These are phyloP conservation scores for Drosophila nigrodunni DNA, from an alignment of 1,140 invertebrate species.

Conservation along the genomic window DNA sequence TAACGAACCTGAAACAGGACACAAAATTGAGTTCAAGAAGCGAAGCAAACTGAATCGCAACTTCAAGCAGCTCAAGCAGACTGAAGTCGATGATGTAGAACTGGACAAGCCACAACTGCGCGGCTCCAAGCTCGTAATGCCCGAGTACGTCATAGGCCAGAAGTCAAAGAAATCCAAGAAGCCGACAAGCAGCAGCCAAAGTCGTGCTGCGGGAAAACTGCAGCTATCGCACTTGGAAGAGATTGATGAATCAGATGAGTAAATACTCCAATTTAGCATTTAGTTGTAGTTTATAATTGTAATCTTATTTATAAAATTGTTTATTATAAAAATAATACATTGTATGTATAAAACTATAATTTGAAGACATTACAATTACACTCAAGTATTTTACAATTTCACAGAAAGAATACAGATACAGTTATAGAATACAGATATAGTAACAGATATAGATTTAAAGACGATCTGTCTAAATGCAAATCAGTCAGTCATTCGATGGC, in stretches of 20 bases:
- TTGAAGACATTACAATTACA: constrained; percentile 15
- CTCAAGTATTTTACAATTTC: constrained; percentile 23
- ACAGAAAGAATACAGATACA: constrained; percentile 23
- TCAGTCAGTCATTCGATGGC: constrained; percentile 49
- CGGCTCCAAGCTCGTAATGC: constrained; percentile 90
- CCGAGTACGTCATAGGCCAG: constrained; percentile 92
- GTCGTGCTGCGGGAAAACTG: constrained; percentile 82
- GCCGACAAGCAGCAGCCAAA: constrained; percentile 60
- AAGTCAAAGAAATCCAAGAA: constrained; percentile 82
- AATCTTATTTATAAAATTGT: constrained; percentile 7
- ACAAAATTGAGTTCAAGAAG: constrained; percentile 86
- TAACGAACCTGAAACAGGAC: constrained; percentile 55
- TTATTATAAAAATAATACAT: constrained; percentile 30
- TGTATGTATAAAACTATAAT: constrained; percentile 30
- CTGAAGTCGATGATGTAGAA: constrained; percentile 70
- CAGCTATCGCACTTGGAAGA: constrained; percentile 88
- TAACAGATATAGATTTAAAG: background rate
- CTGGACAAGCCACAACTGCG: constrained; percentile 86
- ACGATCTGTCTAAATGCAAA: constrained; percentile 52
- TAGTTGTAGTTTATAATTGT: constrained; percentile 10
- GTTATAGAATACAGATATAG: background rate
- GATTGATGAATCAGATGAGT: constrained; percentile 84
- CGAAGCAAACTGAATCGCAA: constrained; percentile 67
- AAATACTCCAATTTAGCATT: background rate
- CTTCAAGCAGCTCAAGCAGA: constrained; percentile 70